These are phyloP conservation scores for Acrocephalus arundinaceus DNA, from an alignment of 2,113 vertebrate genomes.

Conservation along the genomic window DNA sequence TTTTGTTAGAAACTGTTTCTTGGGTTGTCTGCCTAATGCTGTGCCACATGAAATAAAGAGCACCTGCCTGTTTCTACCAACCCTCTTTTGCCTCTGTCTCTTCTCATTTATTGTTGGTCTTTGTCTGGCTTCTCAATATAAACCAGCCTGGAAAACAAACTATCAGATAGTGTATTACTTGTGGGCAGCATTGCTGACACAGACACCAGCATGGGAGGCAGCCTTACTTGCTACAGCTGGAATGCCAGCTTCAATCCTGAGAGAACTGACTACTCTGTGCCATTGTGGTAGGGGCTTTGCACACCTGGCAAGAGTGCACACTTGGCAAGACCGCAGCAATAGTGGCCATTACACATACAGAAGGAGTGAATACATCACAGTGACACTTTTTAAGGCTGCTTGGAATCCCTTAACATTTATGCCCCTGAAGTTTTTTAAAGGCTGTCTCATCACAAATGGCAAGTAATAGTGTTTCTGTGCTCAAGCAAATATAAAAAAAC, in stretches of 20 bases:
- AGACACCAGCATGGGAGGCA: background rate
- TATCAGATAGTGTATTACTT: background rate
- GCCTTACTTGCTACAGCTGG: background rate
- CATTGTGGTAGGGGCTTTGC: background rate
- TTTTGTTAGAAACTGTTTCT: slow-evolving; percentile 64
- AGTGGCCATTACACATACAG: background rate
- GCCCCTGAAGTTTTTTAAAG: background rate
- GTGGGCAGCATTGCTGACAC: background rate
- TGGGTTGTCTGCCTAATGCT: slow-evolving; percentile 70
- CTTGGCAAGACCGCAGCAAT: background rate
- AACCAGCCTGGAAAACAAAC: background rate
- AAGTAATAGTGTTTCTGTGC: background rate
- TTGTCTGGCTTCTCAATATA: background rate
- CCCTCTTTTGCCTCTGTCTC: slow-evolving; percentile 19
- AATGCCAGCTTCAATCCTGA: background rate
- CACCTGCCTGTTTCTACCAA: slow-evolving; percentile 71
- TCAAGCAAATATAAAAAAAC: background rate
- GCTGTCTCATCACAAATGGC: background rate
- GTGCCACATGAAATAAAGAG: slow-evolving; percentile 73
- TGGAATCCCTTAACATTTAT: background rate
- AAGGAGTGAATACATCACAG: background rate
- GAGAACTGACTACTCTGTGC: background rate
- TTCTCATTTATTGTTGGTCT: slow-evolving; percentile 33
- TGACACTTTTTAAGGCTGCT: background rate
- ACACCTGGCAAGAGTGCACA: background rate